These are phyloP conservation scores for Drosophila atroscutellata DNA, from an alignment of 2,888 invertebrate species.

Conservation along the genomic window DNA sequence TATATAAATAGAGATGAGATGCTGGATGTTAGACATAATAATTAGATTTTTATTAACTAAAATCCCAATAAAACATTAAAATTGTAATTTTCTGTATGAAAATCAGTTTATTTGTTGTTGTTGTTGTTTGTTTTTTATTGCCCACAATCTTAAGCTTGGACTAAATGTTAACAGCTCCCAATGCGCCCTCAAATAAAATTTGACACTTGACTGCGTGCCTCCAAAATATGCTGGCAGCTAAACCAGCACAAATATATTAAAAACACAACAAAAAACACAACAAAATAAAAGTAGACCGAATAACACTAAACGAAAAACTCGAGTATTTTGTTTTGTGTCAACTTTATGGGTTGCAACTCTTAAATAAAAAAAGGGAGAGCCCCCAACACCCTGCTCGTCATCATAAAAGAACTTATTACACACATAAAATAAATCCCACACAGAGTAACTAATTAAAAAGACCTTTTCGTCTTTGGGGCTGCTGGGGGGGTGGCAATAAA, in stretches of 20 bases:
- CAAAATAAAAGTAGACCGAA: slow-evolving; percentile 6
- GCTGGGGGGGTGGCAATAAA: slow-evolving; percentile 65
- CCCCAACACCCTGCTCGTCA: slow-evolving; percentile 1
- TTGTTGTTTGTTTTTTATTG: slow-evolving; percentile 22
- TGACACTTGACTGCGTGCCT: slow-evolving; percentile 73
- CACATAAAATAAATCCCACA: slow-evolving; percentile 75
- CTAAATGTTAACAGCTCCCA: slow-evolving; percentile 73
- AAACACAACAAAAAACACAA: not conserved
- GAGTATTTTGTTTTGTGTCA: slow-evolving; percentile 67
- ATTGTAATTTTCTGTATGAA: not conserved
- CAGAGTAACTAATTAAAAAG: slow-evolving; percentile 78
- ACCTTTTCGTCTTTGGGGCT: slow-evolving; percentile 49
- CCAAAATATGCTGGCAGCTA: slow-evolving; percentile 33
- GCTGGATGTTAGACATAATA: too few relatives aligned
- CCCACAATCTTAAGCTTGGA: slow-evolving; percentile 34
- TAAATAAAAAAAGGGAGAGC: slow-evolving; percentile 50
- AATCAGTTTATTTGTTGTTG: slow-evolving; percentile 6
- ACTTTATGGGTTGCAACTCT: slow-evolving; percentile 77
- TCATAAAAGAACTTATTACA: slow-evolving; percentile 58
- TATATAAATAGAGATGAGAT: too few relatives aligned
- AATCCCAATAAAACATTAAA: not conserved
- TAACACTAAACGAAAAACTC: slow-evolving; percentile 40
- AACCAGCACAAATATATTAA: slow-evolving; percentile 24
- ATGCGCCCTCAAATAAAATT: slow-evolving; percentile 74
- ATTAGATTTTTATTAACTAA: slow-evolving; percentile 2